Evolutionary conservation across 2,113 vertebrate species (phyloP).

Genomic region (Dolichotis patagonum): DNA sequence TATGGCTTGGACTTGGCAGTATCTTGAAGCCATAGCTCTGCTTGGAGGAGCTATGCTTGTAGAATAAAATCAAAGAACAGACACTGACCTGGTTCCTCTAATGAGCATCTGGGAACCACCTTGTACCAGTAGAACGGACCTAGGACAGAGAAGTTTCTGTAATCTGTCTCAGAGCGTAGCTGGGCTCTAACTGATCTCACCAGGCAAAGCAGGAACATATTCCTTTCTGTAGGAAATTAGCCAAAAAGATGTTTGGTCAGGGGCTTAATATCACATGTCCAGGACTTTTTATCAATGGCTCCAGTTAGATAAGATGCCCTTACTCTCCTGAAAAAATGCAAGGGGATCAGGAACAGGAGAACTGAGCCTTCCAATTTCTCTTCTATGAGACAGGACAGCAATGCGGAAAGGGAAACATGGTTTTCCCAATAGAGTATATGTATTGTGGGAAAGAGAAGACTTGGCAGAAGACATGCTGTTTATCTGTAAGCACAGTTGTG

Average conservation of each 20-base stretch:
- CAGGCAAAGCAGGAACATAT: background rate
- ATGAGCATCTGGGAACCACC: background rate
- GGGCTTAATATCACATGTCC: background rate
- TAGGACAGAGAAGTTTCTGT: background rate
- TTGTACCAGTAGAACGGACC: background rate
- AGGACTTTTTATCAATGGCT: background rate
- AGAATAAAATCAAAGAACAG: background rate
- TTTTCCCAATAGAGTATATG: background rate
- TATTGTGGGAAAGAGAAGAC: conserved; percentile 9
- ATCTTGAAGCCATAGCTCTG: background rate
- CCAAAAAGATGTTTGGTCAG: background rate
- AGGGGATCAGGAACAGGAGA: background rate
- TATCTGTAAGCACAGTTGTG: background rate
- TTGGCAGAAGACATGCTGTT: background rate
- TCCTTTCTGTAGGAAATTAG: background rate
- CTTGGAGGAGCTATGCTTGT: background rate
- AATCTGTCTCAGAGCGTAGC: background rate
- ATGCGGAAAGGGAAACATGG: background rate
- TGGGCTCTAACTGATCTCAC: background rate
- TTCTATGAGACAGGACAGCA: conserved; percentile 13
- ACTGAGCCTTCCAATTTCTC: background rate
- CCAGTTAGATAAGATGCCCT: background rate
- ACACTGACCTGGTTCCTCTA: background rate
- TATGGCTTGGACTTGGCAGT: background rate
- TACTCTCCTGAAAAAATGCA: background rate